These are phyloP conservation scores for Nymphalis polychloros DNA, from an alignment of 2,888 invertebrate genomes.

Conservation along the genomic window DNA sequence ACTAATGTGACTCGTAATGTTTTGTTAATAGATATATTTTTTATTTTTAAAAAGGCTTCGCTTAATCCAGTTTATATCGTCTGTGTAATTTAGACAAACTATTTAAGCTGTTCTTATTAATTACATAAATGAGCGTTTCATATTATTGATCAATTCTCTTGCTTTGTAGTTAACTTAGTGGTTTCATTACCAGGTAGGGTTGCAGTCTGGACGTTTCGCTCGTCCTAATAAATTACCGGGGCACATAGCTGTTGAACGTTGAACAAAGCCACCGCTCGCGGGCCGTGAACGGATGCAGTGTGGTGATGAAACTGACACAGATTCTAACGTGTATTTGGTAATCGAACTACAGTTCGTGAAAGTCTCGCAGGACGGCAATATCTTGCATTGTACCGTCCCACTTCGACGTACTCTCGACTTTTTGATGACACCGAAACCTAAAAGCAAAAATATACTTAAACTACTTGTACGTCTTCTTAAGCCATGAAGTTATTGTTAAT, in stretches of 20 bases:
- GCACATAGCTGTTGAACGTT: slow-evolving; percentile 41
- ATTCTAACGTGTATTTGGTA: slow-evolving; percentile 81
- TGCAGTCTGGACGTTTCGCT: slow-evolving; percentile 39
- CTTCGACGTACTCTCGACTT: slow-evolving; percentile 67
- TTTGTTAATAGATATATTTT: no score
- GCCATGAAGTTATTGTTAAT: slow-evolving; percentile 58
- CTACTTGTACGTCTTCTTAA: slow-evolving; percentile 61
- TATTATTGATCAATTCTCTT: background rate
- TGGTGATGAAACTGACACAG: slow-evolving; percentile 81
- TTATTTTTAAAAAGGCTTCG: no score
- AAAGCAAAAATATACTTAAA: slow-evolving; percentile 59
- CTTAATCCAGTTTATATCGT: background rate
- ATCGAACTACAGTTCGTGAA: slow-evolving; percentile 79
- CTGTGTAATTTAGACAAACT: background rate
- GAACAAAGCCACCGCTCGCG: slow-evolving; percentile 51
- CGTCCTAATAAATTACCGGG: slow-evolving; percentile 42
- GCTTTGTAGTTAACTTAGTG: slow-evolving; percentile 13
- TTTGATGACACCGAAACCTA: slow-evolving; percentile 75
- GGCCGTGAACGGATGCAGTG: slow-evolving; percentile 49
- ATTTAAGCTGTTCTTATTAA: background rate
- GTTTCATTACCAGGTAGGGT: slow-evolving; percentile 19
- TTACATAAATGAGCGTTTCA: background rate
- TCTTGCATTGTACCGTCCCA: slow-evolving; percentile 76
- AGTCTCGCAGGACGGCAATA: slow-evolving; percentile 75
- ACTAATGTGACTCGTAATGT: no score